These are phyloP conservation scores for Lepisosteus osseus DNA, from an alignment of 2,113 vertebrate genomes.

Conservation along the genomic window DNA sequence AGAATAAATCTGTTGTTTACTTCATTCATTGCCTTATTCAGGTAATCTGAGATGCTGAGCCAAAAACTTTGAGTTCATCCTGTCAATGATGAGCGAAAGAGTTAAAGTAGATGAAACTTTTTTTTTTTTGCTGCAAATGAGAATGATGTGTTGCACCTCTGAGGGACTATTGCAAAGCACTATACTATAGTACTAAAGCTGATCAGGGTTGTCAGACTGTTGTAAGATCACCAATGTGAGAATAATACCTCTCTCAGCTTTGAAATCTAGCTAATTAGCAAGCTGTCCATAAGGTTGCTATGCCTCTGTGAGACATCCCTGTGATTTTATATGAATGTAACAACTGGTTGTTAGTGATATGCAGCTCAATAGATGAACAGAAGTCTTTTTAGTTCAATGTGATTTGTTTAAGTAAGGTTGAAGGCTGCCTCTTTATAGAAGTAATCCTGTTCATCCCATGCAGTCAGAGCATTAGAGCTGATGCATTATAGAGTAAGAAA, in stretches of 20 bases:
- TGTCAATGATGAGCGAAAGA: too few relatives aligned
- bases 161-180: neutral
- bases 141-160: neutral
- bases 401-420: neutral
- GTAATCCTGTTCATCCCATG: neutral
- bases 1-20: too few relatives aligned
- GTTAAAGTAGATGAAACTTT: too few relatives aligned
- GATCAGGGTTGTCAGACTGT: neutral
- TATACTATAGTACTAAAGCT: neutral
- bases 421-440: neutral
- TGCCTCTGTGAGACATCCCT: neutral
- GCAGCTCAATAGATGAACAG: too few relatives aligned
- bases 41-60: too few relatives aligned
- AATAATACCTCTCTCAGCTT: neutral
- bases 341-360: neutral
- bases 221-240: slow-evolving; percentile 1
- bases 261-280: slow-evolving; percentile 1
- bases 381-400: neutral
- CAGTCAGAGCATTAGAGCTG: neutral
- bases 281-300: neutral
- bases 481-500: neutral
- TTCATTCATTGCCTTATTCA: too few relatives aligned
- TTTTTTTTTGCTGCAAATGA: too few relatives aligned
- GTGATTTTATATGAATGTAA: neutral
- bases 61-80: too few relatives aligned